Base-by-base conservation (phyloP, 2,113 vertebrate species). In the Guaruba guarouba region DNA sequence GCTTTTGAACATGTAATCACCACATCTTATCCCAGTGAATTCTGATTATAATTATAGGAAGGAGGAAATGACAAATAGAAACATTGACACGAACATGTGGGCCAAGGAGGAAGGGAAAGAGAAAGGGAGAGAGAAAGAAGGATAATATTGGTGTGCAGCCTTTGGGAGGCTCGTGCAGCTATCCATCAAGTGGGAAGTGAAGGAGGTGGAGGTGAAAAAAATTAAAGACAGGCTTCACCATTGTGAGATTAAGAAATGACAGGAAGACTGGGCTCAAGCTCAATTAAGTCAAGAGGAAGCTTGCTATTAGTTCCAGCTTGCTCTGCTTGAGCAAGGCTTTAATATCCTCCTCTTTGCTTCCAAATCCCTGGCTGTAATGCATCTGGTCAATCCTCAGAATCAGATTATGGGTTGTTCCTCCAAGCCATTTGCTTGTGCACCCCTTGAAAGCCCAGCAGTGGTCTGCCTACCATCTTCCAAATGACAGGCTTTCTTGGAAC, bases 271-370 rank as follows among this genome's bases (percentile, higher is more conserved):
- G 23, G 12, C 18, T 68, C 55, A 43, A 69, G 43, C 14, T 66
- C 7, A 1, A 14, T 0, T 0, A 35, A 37, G 17, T 64, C 44
- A 55, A 62, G 37, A 41, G 10, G 6, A 51, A 49, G 12, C 16
- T 86, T 92, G 18, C 17, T 48, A n/a, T 35, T 70, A 29, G 9
- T 27, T 92, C 14, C 29, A 48, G 6, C 8, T 52, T 74, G 49
- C 35, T 51, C 78, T 81, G 51, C 22, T 59, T 22, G 57, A 90
- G 5, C 28, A 46, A 46, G 6, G 13, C 22, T 80, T 57, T 90
- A 66, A 43, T n/a, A 33, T 8, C 46, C 7, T 49, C 3, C 11
- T 77, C 25, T 83, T 82, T 91, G n/a, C 35, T 75, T 71, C 59
- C 46, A 67, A 15, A 64, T 62, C 17, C 46, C 41, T 71, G 80